These are phyloP conservation scores for Typhlomys cinereus DNA, from an alignment of 2,113 vertebrate species.

Conservation along the genomic window DNA sequence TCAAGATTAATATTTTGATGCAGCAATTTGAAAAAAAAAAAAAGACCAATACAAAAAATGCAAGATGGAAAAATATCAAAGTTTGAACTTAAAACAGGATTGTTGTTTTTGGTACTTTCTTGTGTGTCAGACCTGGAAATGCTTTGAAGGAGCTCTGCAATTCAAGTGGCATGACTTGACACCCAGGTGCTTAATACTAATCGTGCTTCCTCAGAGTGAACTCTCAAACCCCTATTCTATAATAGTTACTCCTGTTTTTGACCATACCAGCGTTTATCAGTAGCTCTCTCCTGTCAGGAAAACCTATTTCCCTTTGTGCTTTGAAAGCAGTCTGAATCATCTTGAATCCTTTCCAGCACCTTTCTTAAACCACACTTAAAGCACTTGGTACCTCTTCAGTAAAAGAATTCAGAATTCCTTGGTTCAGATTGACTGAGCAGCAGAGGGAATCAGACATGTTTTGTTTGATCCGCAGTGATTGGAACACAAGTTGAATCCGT, in stretches of 20 bases:
- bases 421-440: not conserved
- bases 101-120: not conserved
- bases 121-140: not conserved
- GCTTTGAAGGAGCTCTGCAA: not conserved
- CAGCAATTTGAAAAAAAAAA: not conserved
- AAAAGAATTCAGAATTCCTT: not conserved
- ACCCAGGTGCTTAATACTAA: not conserved
- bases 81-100: not conserved
- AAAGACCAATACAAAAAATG: constrained; percentile 6
- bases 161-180: not conserved
- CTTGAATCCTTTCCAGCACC: constrained; percentile 9
- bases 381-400: constrained; percentile 2
- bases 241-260: not conserved
- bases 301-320: constrained; percentile 54
- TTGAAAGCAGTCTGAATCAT: constrained; percentile 38
- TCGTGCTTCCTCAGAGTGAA: not conserved
- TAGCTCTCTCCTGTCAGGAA: not conserved
- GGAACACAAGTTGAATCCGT: not conserved
- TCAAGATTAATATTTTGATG: not conserved
- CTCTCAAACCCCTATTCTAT: not conserved
- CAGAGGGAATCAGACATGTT: not conserved
- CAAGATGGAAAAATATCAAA: not conserved
- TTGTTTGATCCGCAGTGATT: not conserved
- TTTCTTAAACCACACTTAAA: not conserved
- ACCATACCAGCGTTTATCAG: not conserved